Evolutionary conservation across 2,797 vertebrate genomes (phyloP), one percentile per base, ranked within the genome.

Genomic region (Poecilia velifera): DNA sequence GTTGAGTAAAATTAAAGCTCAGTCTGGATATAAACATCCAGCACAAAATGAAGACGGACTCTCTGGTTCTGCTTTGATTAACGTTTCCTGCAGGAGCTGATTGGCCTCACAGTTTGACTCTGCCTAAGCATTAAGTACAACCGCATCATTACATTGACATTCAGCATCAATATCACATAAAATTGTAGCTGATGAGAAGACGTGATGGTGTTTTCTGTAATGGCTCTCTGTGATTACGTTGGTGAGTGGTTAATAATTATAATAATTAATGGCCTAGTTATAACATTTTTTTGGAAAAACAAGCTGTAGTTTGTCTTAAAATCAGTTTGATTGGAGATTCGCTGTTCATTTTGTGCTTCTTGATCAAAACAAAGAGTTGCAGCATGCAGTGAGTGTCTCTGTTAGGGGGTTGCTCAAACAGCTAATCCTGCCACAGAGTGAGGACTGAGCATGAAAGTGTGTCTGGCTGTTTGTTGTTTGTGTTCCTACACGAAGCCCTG

Each of bases 401-500:
- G n/a, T 59, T n/a, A 47, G 13, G 8, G 7, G 45, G 10, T 85
- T 55, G 73, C 71, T 75, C 85, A 78, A 87, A 53, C 53, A 72
- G 62, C 77, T 82, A 76, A 86, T 90, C 83, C 81, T 41, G 41
- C 81, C 81, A 76, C 49, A 13, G 34, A 79, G 71, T 1, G 55
- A 82, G 53, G 72, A 79, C 55, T 0, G 47, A 82, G 76, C 76
- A 36, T 18, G 13, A 80, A 71, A 80, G 70, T 59, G 73, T 75
- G 83, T 84, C 66, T 86, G 79, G 71, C 86, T 74, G 79, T 91
- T 89, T 88, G 83, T 88, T 74, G 79, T 91, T 89, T 88, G 83
- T 88, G 79, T 89, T 90, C 85, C 74, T 82, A 90, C 84, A 91
- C 87, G 80, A 87, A 88, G 84, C 75, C 36, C 87, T 76, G 74